phyloP scores from a whole-genome alignment of 1,140 invertebrate species.

The Temnothorax nylanderi region DNA sequence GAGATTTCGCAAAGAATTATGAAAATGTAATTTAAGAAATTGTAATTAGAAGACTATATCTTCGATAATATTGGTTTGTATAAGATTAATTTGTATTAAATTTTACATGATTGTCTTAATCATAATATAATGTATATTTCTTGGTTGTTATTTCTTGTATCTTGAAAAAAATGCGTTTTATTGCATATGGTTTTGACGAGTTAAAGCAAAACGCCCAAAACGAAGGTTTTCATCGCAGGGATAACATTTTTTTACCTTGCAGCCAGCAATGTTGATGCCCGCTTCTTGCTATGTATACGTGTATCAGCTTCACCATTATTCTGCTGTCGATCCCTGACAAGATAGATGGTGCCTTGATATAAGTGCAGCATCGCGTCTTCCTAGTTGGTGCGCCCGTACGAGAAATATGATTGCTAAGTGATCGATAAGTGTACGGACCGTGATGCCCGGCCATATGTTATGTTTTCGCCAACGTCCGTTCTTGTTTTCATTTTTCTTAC shows the following conservation, averaged over 20 bases:
- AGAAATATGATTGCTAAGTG: constrained; percentile 74
- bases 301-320: constrained; percentile 64
- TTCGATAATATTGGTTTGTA: not conserved
- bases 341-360: constrained; percentile 72
- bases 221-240: not conserved
- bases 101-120: not conserved
- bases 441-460: constrained; percentile 74
- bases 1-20: not conserved
- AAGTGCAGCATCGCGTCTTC: constrained; percentile 59
- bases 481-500: constrained; percentile 60
- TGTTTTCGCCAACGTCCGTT: constrained; percentile 49
- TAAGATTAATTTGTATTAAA: constrained; percentile 12
- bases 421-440: constrained; percentile 77
- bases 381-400: constrained; percentile 33
- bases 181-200: not conserved
- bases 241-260: constrained; percentile 37
- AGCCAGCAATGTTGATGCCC: constrained; percentile 21
- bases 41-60: not conserved
- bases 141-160: not conserved
- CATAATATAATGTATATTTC: not conserved
- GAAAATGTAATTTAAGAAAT: not conserved
- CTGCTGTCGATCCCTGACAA: constrained; percentile 58
- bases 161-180: not conserved
- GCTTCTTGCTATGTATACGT: constrained; percentile 51
- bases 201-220: not conserved